Evolutionary conservation across 2,888 invertebrate genomes (phyloP), one percentile per base, ranked within the genome.

Genomic region (Amphipoea lucens): DNA sequence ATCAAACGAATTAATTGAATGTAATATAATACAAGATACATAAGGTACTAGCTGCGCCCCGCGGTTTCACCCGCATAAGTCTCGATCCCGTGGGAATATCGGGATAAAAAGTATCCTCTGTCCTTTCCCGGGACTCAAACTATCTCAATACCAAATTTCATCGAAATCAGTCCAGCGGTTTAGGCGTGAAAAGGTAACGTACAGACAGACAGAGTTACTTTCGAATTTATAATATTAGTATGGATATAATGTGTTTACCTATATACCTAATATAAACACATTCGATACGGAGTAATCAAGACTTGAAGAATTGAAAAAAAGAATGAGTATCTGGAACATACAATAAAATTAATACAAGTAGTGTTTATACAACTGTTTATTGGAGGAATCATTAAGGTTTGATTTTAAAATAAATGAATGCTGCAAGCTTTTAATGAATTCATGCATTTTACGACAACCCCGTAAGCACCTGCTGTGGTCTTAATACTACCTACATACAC

Each of bases 241-340:
- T 29, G 29, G 29, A 29, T 5, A 40, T 40, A 40, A 40, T 40
- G 40, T 40, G 40, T 40, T 40, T 40, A 40, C n/a, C n/a, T 40
- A 40, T 29, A 29, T 40, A 74, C 57, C 60, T 79, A 86, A 69
- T 75, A 42, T 36, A 74, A 6, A 12, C 11, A 57, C 68, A 79
- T 83, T 86, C 42, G 74, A 67, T 79, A 79, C 76, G 74, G 48
- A 60, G 67, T 74, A 74, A 82, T 85, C 70, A 79, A 74, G 73
- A 36, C 48, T 45, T 36, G 20, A 54, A 62, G 66, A 1, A 54
- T 45, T 36, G 20, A 54, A 62, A 62, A 1, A 54, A 84, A 74
- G 12, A 74, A 76, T 65, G 42, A 11, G 7, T 23, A 11, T 11
- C 9, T 51, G 20, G 42, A 70, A 54, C 12, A 62, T 60, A 29